Conservation (phyloP, 2,888 invertebrate genomes). For the Allygus modestus region DNA sequence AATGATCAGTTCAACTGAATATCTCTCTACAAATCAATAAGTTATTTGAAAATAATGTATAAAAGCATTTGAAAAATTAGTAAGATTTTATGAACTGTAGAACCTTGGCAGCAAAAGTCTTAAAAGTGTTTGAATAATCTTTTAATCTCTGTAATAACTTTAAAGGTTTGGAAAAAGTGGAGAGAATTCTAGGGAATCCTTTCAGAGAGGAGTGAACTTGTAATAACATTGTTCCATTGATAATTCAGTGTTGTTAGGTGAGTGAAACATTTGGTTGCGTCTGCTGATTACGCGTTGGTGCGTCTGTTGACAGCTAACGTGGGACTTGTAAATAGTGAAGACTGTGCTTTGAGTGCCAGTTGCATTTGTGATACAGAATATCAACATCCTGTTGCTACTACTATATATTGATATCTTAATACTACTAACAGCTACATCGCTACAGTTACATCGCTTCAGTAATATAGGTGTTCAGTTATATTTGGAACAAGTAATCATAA, state of each 20-base stretch:
- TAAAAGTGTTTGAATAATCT: no score
- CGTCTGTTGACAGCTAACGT: background rate
- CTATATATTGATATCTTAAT: background rate
- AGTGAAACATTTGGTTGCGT: background rate
- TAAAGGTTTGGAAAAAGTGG: no score
- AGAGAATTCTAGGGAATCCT: no score
- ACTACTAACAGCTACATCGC: background rate
- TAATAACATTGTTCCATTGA: slow-evolving; percentile 5
- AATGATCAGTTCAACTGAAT: no score
- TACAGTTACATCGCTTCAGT: background rate
- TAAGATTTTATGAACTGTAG: no score
- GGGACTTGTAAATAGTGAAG: slow-evolving; percentile 43
- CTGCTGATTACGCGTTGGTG: background rate
- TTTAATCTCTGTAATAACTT: no score
- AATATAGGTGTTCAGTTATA: slow-evolving; percentile 6
- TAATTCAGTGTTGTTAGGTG: slow-evolving; percentile 14
- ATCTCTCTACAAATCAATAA: no score
- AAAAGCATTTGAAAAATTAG: no score
- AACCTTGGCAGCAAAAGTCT: no score
- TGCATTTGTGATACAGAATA: slow-evolving; percentile 45
- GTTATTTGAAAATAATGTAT: no score
- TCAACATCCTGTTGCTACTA: slow-evolving; percentile 38
- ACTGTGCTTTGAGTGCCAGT: slow-evolving; percentile 40
- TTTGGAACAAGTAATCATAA: background rate
- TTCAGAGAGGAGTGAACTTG: no score